These are phyloP conservation scores for Perca flavescens DNA, from an alignment of 2,113 vertebrate species.

Conservation along the genomic window DNA sequence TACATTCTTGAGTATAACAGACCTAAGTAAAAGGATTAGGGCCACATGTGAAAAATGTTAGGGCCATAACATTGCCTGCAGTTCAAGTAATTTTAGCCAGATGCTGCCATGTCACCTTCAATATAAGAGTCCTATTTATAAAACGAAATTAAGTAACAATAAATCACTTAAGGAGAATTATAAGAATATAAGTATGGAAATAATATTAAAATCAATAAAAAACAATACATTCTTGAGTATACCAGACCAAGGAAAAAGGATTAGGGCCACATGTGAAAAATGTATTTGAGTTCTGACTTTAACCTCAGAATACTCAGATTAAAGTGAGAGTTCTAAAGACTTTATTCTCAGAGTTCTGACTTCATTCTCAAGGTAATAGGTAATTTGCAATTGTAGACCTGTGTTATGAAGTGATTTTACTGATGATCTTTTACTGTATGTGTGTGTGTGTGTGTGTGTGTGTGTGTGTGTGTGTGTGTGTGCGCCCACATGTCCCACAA, in stretches of 20 bases:
- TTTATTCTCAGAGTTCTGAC: too few species aligned
- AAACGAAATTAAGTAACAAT: background rate
- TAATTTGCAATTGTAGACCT: background rate
- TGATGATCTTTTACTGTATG: background rate
- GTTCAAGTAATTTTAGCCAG: too few species aligned
- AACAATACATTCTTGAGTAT: background rate
- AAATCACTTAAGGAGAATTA: too few species aligned
- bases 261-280: too few species aligned
- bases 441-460: too few species aligned
- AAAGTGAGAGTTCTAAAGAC: too few species aligned
- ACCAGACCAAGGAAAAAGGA: too few species aligned
- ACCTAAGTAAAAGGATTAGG: too few species aligned
- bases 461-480: background rate
- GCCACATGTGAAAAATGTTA: too few species aligned
- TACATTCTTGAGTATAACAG: background rate
- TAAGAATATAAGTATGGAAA: background rate
- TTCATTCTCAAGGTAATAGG: background rate
- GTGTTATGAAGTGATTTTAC: background rate
- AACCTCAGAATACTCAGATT: too few species aligned
- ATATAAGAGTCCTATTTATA: background rate
- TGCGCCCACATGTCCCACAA: background rate
- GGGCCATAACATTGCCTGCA: too few species aligned
- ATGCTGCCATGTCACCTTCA: background rate
- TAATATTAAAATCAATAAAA: background rate
- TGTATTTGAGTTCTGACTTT: too few species aligned